These are phyloP conservation scores for Blastobasis adustella DNA, from an alignment of 2,888 invertebrate species.

Conservation along the genomic window DNA sequence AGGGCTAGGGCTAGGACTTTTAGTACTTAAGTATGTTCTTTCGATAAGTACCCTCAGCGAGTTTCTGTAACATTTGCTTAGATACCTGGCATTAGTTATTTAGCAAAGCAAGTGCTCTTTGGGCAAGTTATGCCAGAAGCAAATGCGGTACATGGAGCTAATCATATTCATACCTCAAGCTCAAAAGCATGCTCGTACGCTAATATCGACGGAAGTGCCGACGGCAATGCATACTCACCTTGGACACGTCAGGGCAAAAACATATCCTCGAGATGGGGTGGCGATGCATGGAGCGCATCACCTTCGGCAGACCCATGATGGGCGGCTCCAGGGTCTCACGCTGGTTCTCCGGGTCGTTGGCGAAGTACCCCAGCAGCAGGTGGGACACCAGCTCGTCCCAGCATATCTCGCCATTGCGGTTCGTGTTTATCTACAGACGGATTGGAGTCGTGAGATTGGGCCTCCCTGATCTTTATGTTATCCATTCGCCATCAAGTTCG, in stretches of 20 bases:
- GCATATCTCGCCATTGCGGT: conserved; percentile 69
- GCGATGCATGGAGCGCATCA: conserved; percentile 80
- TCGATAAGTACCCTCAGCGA: too few relatives aligned
- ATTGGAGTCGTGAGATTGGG: not conserved
- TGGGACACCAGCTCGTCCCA: conserved; percentile 89
- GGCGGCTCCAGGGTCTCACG: conserved; percentile 77
- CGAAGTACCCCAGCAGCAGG: conserved; percentile 82
- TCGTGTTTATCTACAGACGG: conserved; percentile 69
- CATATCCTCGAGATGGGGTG: conserved; percentile 79
- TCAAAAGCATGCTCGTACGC: too few relatives aligned
- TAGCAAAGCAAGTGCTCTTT: too few relatives aligned
- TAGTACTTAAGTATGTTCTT: too few relatives aligned
- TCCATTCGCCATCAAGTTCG: not conserved
- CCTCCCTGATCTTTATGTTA: not conserved
- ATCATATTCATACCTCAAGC: too few relatives aligned
- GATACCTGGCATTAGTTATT: too few relatives aligned
- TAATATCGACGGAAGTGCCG: too few relatives aligned
- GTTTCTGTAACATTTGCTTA: too few relatives aligned
- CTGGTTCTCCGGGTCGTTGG: conserved; percentile 77
- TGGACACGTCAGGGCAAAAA: conserved; percentile 76
- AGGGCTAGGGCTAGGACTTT: too few relatives aligned
- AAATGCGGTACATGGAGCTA: too few relatives aligned
- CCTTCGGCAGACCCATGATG: conserved; percentile 73
- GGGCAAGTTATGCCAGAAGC: too few relatives aligned
- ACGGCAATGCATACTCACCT: conserved; percentile 26